Evolutionary conservation across 2,888 invertebrate genomes (phyloP).

Genomic region (Dorcus parallelipipedus): DNA sequence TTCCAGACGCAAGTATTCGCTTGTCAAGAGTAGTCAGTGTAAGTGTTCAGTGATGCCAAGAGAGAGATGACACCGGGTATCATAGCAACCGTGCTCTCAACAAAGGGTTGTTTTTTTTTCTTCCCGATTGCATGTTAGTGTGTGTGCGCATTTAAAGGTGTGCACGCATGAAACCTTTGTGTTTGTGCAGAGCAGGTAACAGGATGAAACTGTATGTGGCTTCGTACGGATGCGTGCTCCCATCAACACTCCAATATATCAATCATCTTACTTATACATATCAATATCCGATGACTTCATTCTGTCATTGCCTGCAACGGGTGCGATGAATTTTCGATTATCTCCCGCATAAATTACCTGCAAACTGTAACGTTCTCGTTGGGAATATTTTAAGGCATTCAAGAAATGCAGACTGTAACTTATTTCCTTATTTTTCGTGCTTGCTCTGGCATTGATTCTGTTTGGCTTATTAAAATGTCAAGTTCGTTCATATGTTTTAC

Average conservation of each 20-base stretch:
- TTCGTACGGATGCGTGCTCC: constrained; percentile 18
- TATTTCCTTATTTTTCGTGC: no score
- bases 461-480: no score
- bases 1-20: no score
- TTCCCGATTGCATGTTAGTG: constrained; percentile 34
- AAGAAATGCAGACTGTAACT: no score
- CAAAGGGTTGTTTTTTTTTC: constrained; percentile 39
- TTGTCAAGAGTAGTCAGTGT: no score
- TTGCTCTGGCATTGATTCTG: no score
- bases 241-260: constrained; percentile 46
- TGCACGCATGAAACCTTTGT: constrained; percentile 41
- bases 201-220: constrained; percentile 32
- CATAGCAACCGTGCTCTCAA: constrained; percentile 32
- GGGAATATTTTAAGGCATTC: no score
- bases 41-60: constrained; percentile 7
- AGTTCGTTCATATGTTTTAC: no score
- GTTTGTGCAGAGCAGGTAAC: constrained; percentile 44
- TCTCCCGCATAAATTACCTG: no score
- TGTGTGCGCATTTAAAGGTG: constrained; percentile 38
- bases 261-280: constrained; percentile 44
- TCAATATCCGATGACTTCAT: constrained; percentile 35
- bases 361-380: no score
- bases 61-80: constrained; percentile 21
- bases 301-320: constrained; percentile 1
- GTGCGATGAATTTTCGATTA: background rate